phyloP scores from a whole-genome alignment of 2,797 vertebrate species.

The Emys orbicularis region DNA sequence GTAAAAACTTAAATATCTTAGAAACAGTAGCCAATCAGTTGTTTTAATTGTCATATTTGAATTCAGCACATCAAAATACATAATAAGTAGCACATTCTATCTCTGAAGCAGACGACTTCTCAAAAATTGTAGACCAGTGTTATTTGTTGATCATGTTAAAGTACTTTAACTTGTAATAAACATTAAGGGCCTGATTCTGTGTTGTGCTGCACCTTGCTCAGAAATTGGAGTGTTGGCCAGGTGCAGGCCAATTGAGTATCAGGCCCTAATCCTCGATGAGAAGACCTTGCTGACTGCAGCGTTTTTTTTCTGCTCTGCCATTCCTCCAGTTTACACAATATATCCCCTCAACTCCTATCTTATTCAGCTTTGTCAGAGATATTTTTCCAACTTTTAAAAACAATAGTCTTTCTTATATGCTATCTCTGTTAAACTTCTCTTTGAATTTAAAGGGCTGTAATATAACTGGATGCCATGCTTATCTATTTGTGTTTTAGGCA shows the following conservation, averaged over 20 bases:
- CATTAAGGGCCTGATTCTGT: not conserved
- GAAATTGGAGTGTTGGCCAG: fast-evolving
- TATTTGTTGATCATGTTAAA: not conserved
- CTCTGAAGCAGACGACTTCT: too few species aligned
- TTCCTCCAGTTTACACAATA: not conserved
- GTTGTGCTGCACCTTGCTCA: not conserved
- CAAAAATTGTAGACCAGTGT: too few species aligned
- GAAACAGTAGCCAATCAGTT: too few species aligned
- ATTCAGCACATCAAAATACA: too few species aligned
- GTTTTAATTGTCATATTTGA: too few species aligned
- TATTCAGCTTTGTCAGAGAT: not conserved
- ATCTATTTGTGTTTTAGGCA: not conserved
- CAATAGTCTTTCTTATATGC: not conserved
- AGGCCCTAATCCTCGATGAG: not conserved
- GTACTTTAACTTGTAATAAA: not conserved
- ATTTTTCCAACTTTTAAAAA: not conserved
- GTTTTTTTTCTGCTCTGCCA: fast-evolving
- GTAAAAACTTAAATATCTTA: too few species aligned
- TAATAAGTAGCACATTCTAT: too few species aligned
- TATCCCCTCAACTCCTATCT: not conserved
- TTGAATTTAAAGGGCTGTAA: not conserved
- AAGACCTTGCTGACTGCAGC: not conserved
- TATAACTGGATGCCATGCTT: not conserved
- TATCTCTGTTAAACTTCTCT: not conserved
- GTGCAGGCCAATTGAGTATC: fast-evolving